These are phyloP conservation scores for Cygnus atratus DNA, from an alignment of 2,113 vertebrate species.

Conservation along the genomic window DNA sequence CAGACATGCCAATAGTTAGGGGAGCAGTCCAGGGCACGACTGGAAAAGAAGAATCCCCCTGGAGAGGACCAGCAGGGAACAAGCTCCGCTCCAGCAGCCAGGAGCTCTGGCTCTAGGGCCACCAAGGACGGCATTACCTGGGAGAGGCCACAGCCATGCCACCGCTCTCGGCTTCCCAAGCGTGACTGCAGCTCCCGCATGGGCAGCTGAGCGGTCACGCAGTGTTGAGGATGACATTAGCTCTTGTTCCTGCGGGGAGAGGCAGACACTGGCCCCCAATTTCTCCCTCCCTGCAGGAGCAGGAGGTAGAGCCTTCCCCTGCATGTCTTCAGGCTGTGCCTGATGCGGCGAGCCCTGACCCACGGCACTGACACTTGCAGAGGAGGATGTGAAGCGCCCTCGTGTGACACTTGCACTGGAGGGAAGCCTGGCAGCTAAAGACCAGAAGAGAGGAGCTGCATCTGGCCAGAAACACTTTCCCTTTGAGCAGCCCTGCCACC, in stretches of 20 bases:
- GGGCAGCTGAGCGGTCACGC: not conserved
- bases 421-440: accelerated
- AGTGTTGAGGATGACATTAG: accelerated
- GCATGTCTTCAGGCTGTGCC: not conserved
- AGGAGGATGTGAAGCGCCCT: not conserved
- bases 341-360: not conserved
- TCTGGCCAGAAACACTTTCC: accelerated
- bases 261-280: accelerated
- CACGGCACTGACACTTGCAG: not conserved
- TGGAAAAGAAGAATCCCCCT: not conserved
- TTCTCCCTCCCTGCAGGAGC: not conserved
- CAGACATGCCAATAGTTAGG: not conserved
- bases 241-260: not conserved
- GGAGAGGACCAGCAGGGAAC: not conserved
- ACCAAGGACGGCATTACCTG: accelerated
- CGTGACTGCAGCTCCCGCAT: accelerated
- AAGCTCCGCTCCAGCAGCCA: not conserved
- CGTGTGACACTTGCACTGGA: not conserved
- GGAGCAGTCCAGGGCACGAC: not conserved
- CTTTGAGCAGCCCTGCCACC: not conserved
- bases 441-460: accelerated
- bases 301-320: not conserved
- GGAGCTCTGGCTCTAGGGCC: not conserved
- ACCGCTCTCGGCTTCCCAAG: not conserved
- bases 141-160: not conserved